These are phyloP conservation scores for Bradynema listronoti DNA, from an alignment of 1,140 invertebrate genomes.

Conservation along the genomic window DNA sequence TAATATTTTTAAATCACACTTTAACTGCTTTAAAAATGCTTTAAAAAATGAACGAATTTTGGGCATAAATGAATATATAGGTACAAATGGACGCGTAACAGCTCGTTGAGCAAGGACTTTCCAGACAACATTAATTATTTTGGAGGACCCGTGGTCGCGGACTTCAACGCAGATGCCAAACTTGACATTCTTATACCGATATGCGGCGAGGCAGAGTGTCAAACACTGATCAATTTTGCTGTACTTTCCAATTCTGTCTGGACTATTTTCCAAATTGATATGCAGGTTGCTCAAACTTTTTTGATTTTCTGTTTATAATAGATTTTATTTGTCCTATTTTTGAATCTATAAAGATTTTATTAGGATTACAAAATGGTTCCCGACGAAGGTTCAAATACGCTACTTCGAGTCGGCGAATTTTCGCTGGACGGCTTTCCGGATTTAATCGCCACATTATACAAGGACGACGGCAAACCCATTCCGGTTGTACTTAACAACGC, in stretches of 20 bases:
- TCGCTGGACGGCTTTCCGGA: slow-evolving; percentile 50
- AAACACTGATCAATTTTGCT: slow-evolving; percentile 31
- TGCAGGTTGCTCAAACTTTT: slow-evolving; percentile 26
- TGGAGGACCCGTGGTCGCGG: slow-evolving; percentile 41
- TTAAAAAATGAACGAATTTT: slow-evolving; percentile 9
- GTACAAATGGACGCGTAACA: slow-evolving; percentile 25
- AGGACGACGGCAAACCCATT: too few species aligned
- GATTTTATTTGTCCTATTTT: background rate
- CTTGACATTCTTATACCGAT: slow-evolving; percentile 48
- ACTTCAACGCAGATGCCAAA: slow-evolving; percentile 46
- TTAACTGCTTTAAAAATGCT: background rate
- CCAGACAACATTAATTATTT: slow-evolving; percentile 32
- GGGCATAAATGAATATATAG: slow-evolving; percentile 12
- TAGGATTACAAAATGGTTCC: slow-evolving; percentile 23
- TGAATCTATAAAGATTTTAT: background rate
- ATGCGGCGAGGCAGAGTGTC: slow-evolving; percentile 36
- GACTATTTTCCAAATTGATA: slow-evolving; percentile 28
- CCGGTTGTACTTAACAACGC: slow-evolving; percentile 42
- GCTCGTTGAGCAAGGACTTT: slow-evolving; percentile 15
- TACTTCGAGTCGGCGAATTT: slow-evolving; percentile 55
- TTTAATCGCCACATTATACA: slow-evolving; percentile 35
- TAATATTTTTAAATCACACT: background rate
- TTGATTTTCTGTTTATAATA: background rate
- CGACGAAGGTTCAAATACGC: slow-evolving; percentile 27
- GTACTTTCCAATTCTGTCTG: slow-evolving; percentile 34